A percentile compares a stretch with the other conserved stretches of the same genome.
phyloP scores from a whole-genome alignment of 2,888 invertebrate species.

The Drosophila nr. perissopoda region DNA sequence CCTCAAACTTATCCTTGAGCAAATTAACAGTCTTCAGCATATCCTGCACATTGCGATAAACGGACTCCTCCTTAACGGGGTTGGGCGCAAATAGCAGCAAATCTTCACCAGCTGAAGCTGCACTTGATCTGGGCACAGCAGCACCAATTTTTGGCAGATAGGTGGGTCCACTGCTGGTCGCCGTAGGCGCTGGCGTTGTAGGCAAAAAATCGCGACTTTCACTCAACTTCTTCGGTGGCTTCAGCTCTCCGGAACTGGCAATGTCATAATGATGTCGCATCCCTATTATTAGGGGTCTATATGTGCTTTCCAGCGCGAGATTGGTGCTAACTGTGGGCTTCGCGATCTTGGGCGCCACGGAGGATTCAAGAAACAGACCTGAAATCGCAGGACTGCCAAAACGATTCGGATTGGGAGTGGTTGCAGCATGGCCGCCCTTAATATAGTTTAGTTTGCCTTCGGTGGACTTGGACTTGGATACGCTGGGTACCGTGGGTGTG shows the following conservation, averaged over 20 bases:
- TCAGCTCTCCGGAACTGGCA: slow-evolving; percentile 63
- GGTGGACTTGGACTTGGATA: slow-evolving; percentile 73
- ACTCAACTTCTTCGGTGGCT: slow-evolving; percentile 47
- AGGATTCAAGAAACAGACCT: slow-evolving; percentile 62
- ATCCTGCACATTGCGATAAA: slow-evolving; percentile 89
- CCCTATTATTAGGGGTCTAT: slow-evolving; percentile 74
- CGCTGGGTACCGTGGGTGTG: slow-evolving; percentile 84
- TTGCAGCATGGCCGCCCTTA: slow-evolving; percentile 64
- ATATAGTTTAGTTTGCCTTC: slow-evolving; percentile 76
- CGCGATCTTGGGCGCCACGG: slow-evolving; percentile 43
- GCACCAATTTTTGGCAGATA: slow-evolving; percentile 76
- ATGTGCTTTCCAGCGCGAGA: slow-evolving; percentile 63
- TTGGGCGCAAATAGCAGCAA: slow-evolving; percentile 75
- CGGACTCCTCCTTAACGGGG: slow-evolving; percentile 77
- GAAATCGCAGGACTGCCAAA: slow-evolving; percentile 61
- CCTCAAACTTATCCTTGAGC: slow-evolving; percentile 86
- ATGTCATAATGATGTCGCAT: slow-evolving; percentile 76
- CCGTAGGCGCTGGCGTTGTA: slow-evolving; percentile 66
- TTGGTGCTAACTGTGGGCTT: slow-evolving; percentile 61
- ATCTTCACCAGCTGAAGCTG: slow-evolving; percentile 67
- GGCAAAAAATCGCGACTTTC: slow-evolving; percentile 65
- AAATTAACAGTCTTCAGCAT: slow-evolving; percentile 89
- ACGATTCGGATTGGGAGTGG: slow-evolving; percentile 77
- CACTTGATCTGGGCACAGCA: slow-evolving; percentile 54
- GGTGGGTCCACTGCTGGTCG: slow-evolving; percentile 80